A percentile compares a stretch with the other conserved stretches of the same genome.
Conservation (phyloP, 1,140 invertebrate genomes). For the Pteromalus puparum region DNA sequence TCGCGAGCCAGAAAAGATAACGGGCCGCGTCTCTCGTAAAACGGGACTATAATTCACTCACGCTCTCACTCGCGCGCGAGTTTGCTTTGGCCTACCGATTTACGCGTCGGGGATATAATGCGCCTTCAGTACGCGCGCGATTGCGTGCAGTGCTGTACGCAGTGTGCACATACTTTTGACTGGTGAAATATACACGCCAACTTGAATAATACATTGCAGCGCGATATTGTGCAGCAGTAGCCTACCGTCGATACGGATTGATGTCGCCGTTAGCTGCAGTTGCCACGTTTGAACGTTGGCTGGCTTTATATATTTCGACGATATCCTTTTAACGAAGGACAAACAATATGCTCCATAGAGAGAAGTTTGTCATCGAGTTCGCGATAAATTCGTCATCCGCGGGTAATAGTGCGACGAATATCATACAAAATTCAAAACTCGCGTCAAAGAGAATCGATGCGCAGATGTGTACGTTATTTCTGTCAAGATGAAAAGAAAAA, state of each 20-base stretch:
- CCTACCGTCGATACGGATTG: not conserved
- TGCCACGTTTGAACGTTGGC: not conserved
- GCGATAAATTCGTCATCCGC: no score
- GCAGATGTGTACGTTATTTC: not conserved
- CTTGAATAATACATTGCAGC: not conserved
- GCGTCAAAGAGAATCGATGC: not conserved
- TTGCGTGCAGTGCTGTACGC: not conserved
- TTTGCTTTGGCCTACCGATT: not conserved
- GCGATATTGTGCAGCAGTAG: no score
- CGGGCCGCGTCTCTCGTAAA: not conserved
- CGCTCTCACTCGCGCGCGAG: not conserved
- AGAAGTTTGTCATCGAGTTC: no score
- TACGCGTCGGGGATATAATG: conserved; percentile 4
- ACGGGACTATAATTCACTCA: not conserved
- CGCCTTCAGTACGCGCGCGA: not conserved
- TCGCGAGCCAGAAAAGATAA: not conserved
- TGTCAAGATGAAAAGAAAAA: not conserved
- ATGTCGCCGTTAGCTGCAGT: not conserved
- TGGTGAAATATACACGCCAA: not conserved
- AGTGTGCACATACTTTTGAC: not conserved
- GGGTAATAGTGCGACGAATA: not conserved
- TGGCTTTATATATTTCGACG: no score
- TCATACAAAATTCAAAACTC: not conserved
- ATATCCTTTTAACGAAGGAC: no score
- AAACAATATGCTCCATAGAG: no score